phyloP scores from a whole-genome alignment of 2,113 vertebrate genomes.

The Channa argus region DNA sequence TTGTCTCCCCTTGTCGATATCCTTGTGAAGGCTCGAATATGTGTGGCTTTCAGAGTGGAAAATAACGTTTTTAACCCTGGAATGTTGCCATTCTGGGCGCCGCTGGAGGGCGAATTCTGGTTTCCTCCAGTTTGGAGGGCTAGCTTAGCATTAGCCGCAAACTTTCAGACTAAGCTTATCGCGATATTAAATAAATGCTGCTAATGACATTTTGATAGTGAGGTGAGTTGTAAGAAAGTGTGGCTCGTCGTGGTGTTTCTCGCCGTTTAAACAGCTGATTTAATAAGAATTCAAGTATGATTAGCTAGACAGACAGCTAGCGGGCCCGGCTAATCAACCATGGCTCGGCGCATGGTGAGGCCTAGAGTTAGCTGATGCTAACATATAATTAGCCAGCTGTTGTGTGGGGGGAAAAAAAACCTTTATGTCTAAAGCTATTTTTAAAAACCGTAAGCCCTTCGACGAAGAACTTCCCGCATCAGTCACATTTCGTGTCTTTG shows the following conservation, averaged over 20 bases:
- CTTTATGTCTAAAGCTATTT: fast-evolving
- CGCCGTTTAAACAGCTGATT: fast-evolving
- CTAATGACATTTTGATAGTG: not conserved
- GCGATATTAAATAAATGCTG: fast-evolving
- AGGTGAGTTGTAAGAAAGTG: fast-evolving
- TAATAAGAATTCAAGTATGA: not conserved
- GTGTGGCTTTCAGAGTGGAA: fast-evolving
- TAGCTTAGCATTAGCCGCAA: constrained; percentile 16
- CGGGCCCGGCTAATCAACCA: constrained; percentile 50
- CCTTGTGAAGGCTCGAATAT: fast-evolving
- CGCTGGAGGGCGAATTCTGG: constrained; percentile 30
- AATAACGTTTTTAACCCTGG: not conserved
- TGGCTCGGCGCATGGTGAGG: constrained; percentile 70
- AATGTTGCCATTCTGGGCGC: constrained; percentile 22
- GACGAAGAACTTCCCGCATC: no score
- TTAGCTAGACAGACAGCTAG: not conserved
- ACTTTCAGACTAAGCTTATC: fast-evolving
- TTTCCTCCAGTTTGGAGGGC: not conserved
- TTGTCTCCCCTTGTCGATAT: fast-evolving
- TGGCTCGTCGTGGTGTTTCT: fast-evolving
- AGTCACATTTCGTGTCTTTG: no score
- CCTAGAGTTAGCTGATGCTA: constrained; percentile 49
- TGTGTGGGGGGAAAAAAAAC: not conserved
- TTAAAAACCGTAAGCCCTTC: no score
- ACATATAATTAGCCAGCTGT: constrained; percentile 23